phyloP scores from a whole-genome alignment of 2,797 vertebrate species.

The Poecilia picta region DNA sequence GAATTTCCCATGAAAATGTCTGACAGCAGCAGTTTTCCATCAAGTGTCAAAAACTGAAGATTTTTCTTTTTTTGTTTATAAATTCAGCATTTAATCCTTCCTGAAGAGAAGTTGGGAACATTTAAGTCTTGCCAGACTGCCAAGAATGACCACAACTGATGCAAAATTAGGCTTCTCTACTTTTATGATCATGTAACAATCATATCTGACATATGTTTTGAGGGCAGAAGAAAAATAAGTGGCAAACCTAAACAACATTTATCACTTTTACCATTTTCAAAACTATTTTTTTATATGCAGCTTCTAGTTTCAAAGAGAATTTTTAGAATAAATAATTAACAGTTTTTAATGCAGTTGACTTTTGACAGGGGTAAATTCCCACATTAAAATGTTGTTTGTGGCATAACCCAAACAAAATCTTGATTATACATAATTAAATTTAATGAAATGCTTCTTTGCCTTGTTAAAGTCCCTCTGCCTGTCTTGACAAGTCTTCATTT shows the following conservation, averaged over 20 bases:
- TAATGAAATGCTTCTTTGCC: not conserved
- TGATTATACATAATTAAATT: not conserved
- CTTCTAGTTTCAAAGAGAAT: not conserved
- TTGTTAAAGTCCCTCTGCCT: not conserved
- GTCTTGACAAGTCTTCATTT: not conserved
- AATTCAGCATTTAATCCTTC: not conserved
- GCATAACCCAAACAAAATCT: not conserved
- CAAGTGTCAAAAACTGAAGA: not conserved
- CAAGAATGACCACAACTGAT: not conserved
- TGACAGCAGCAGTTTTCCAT: not conserved
- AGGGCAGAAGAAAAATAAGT: not conserved
- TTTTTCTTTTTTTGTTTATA: too few species aligned
- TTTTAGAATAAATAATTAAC: not conserved
- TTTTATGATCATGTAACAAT: not conserved
- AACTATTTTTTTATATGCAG: not conserved
- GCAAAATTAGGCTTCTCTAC: not conserved
- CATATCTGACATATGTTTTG: not conserved
- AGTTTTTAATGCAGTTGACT: not conserved
- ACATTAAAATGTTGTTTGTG: not conserved
- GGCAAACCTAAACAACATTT: not conserved
- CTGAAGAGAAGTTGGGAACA: not conserved
- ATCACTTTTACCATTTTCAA: not conserved
- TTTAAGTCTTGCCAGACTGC: not conserved
- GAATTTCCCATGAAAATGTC: slow-evolving; percentile 31
- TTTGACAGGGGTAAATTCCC: not conserved